Evolutionary conservation across 2,888 invertebrate genomes (phyloP).

Genomic region (Patella depressa): DNA sequence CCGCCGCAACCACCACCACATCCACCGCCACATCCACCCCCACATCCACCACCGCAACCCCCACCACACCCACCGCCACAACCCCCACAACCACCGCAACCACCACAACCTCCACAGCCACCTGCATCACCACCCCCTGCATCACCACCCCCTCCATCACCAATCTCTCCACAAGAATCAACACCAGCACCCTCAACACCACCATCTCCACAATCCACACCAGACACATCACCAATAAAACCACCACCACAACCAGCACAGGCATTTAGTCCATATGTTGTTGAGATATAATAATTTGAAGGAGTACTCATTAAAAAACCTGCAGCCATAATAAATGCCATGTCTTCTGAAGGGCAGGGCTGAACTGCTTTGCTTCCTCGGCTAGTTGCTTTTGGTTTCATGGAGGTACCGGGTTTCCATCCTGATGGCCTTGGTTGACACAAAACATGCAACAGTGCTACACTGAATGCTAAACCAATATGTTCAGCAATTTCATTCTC

Average conservation of each 20-base stretch:
- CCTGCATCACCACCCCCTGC: conserved; percentile 27
- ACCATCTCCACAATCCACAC: conserved; percentile 42
- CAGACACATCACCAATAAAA: conserved; percentile 35
- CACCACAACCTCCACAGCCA: neutral
- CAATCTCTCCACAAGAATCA: conserved; percentile 31
- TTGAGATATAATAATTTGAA: conserved; percentile 64
- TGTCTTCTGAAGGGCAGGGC: conserved; percentile 59
- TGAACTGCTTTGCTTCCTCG: conserved; percentile 44
- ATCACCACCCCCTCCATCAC: conserved; percentile 45
- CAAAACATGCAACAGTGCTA: conserved; percentile 73
- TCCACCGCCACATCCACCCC: neutral
- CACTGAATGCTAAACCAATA: conserved; percentile 72
- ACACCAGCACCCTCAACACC: conserved; percentile 29
- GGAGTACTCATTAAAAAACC: conserved; percentile 71
- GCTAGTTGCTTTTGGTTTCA: conserved; percentile 13
- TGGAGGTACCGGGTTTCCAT: conserved; percentile 35
- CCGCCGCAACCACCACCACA: neutral
- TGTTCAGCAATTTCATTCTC: conserved; percentile 70
- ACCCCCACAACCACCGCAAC: neutral
- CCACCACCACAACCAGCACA: conserved; percentile 55
- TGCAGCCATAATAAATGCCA: conserved; percentile 71
- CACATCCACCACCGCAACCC: neutral
- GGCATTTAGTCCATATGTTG: conserved; percentile 47
- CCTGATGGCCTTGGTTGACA: conserved; percentile 71
- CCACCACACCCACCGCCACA: neutral